Conservation (phyloP, 2,797 vertebrate species). For the Falco peregrinus region DNA sequence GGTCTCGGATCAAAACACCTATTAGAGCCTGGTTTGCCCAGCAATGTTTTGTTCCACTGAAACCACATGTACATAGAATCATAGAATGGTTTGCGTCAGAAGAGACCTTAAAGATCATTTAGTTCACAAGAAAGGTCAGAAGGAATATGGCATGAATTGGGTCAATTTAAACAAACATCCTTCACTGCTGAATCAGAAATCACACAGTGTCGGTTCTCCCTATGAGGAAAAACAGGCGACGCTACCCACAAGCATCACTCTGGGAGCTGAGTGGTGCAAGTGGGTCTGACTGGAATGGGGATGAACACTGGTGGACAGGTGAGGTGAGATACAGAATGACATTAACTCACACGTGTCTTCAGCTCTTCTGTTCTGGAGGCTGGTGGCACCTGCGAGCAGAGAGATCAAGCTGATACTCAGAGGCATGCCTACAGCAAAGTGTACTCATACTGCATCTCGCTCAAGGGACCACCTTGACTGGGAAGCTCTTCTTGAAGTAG, state of each 20-base stretch:
- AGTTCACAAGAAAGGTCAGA: background rate
- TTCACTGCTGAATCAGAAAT: background rate
- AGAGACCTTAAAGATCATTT: too few species aligned
- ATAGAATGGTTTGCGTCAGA: too few species aligned
- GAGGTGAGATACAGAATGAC: background rate
- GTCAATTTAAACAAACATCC: background rate
- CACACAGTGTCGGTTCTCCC: background rate
- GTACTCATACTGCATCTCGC: rapidly evolving
- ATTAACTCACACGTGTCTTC: background rate
- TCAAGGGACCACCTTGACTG: rapidly evolving
- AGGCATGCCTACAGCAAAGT: too few species aligned
- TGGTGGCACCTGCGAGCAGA: background rate
- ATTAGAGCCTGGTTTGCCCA: background rate
- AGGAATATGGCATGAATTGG: background rate
- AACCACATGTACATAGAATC: background rate
- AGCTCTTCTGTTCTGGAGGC: background rate
- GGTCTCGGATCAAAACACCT: background rate
- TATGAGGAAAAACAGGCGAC: background rate
- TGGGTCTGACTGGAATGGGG: background rate
- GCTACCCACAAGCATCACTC: background rate
- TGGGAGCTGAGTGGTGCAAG: background rate
- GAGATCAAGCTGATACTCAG: background rate
- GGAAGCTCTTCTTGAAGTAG: background rate
- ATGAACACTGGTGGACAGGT: background rate
- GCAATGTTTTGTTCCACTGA: background rate